Percentiles rank a stretch among this genome's conserved stretches.
phyloP scores from a whole-genome alignment of 2,113 vertebrate species.

The Crotalus tigris region DNA sequence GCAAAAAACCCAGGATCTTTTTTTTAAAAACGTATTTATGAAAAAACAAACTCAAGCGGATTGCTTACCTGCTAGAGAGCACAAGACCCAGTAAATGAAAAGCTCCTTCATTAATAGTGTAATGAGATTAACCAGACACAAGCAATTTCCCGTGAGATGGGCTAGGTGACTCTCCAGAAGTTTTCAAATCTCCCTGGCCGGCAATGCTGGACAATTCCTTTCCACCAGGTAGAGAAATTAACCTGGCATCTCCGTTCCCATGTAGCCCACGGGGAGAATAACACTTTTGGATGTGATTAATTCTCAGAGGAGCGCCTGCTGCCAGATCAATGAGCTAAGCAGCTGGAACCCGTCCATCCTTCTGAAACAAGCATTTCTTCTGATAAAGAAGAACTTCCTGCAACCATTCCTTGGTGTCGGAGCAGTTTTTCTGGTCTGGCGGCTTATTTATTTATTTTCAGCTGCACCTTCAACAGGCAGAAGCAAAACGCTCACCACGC shows the following conservation, averaged over 20 bases:
- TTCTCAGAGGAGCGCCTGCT: rapidly evolving
- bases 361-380: slow-evolving; percentile 42
- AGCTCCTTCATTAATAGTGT: slow-evolving; percentile 61
- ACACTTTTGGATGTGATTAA: rapidly evolving
- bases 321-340: slow-evolving; percentile 22
- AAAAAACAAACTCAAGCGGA: rapidly evolving
- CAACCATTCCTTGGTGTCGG: slow-evolving; percentile 9
- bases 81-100: slow-evolving; percentile 47
- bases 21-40: background rate
- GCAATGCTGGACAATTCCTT: background rate
- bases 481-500: background rate
- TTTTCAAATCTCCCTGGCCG: background rate
- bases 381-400: slow-evolving; percentile 51
- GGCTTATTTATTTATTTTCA: background rate
- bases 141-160: background rate
- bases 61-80: slow-evolving; percentile 65
- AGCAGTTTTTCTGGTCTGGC: slow-evolving; percentile 40
- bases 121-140: background rate
- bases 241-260: rapidly evolving
- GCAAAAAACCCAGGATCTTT: background rate
- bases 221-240: slow-evolving; percentile 1
- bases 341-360: slow-evolving; percentile 18
- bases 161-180: slow-evolving; percentile 23
- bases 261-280: background rate
- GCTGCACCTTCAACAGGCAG: background rate